Base-by-base conservation (phyloP, 1,140 invertebrate species). In the Cecropterus lyciades region DNA sequence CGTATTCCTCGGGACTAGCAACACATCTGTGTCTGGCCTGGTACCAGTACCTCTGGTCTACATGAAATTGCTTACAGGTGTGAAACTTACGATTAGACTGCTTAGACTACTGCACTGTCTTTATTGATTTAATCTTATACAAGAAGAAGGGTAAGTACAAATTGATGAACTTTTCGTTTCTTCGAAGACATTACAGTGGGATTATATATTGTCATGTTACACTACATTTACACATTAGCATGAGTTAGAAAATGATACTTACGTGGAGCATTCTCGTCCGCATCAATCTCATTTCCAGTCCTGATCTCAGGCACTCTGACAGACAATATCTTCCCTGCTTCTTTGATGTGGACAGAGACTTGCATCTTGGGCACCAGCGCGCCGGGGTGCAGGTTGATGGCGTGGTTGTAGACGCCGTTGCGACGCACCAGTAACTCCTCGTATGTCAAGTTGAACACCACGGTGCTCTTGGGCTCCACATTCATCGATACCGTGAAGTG, bases 371-470 rank as follows among this genome's bases (percentile, higher is more conserved):
- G 92, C 10, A 95, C 93, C 1, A 94, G 70, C 65, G 93, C 85
- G 8, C 93, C 93, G 0, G 95, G 94, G 74, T 94, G 93, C 40
- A 95, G 82, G 75, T 95, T 95, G 10, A 95, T 89, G 11, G 93
- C 92, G 57, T 95, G 91, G 73, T 94, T 93, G 84, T 95, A 95
- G 8, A 92, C 84, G 1, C 93, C 94, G 48, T 93, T 89, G 33
- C 93, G 85, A 5, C 94, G 85, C 2, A 84, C 78, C 8, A 95
- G 80, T 4, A 95, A 73, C 83, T 95, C 94, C 81, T 95, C 95
- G 74, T 95, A 95, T 0, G 93, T 95, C 51, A 95, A 80, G 69
- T 95, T 94, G 81, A 95, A 95, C 0, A 91, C 85, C 0, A 93
- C 94, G 73, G 93, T 93, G 3, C 87, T 93, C 46, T 92, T 80